Percentiles rank a stretch among this genome's conserved stretches.
Evolutionary conservation across 2,888 invertebrate genomes (phyloP).

Genomic region (Cantharis rustica): DNA sequence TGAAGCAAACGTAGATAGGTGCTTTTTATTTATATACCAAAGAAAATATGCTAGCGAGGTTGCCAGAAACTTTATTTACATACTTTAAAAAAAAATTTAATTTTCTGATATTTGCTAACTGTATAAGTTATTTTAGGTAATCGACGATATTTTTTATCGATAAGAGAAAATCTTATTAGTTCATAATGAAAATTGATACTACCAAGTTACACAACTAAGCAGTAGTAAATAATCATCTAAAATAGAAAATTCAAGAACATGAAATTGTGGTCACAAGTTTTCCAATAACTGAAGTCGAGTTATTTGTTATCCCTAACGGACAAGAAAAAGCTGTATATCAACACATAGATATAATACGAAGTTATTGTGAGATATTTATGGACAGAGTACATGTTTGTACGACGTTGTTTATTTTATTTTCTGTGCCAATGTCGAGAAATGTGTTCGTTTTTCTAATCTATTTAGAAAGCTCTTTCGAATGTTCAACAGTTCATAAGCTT

Average conservation of each 20-base stretch:
- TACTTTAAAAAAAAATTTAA: neutral
- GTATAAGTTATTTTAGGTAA: neutral
- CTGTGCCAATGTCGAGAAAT: constrained; percentile 5
- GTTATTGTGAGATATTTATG: constrained; percentile 39
- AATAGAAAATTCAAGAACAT: constrained; percentile 41
- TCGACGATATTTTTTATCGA: neutral
- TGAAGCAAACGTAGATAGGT: neutral
- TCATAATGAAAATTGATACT: constrained; percentile 8
- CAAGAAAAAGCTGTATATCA: constrained; percentile 37
- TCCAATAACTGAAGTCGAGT: constrained; percentile 47
- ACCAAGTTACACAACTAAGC: constrained; percentile 24
- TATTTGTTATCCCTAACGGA: constrained; percentile 46
- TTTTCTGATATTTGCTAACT: neutral
- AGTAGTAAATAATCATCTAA: constrained; percentile 44
- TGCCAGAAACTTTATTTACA: neutral
- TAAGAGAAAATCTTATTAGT: neutral
- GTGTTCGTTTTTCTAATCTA: constrained; percentile 22
- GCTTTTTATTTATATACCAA: neutral
- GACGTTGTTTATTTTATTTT: constrained; percentile 30
- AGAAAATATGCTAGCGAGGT: neutral
- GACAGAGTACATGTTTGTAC: constrained; percentile 27
- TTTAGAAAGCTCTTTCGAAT: neutral
- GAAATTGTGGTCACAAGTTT: constrained; percentile 47
- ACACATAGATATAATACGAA: constrained; percentile 39
- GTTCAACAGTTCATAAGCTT: neutral